These are phyloP conservation scores for Parelbella ahira DNA, from an alignment of 2,888 invertebrate species.

Conservation along the genomic window DNA sequence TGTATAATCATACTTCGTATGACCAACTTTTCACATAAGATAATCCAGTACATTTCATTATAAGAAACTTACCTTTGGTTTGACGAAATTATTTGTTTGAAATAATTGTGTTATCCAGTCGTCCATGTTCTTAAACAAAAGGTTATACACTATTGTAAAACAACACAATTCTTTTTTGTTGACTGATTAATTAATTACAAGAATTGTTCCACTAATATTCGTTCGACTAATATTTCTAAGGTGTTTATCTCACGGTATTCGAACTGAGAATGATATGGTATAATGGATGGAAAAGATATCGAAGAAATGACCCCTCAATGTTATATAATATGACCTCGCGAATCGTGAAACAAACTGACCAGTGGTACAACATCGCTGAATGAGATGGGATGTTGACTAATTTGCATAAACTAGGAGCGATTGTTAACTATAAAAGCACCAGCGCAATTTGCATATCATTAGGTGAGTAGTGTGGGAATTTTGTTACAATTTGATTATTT, in stretches of 20 bases:
- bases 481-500: slow-evolving; percentile 5
- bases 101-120: slow-evolving; percentile 75
- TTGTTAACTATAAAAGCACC: slow-evolving; percentile 13
- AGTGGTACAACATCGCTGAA: slow-evolving; percentile 50
- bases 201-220: too few species aligned
- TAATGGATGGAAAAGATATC: slow-evolving; percentile 60
- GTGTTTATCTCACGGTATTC: slow-evolving; percentile 62
- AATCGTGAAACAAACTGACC: slow-evolving; percentile 69
- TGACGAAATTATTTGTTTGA: slow-evolving; percentile 60
- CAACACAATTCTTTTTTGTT: too few species aligned
- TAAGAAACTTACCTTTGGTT: slow-evolving; percentile 63
- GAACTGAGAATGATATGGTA: slow-evolving; percentile 63
- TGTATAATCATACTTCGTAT: too few species aligned
- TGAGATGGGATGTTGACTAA: slow-evolving; percentile 41
- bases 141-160: too few species aligned
- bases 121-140: slow-evolving; percentile 54
- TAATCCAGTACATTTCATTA: too few species aligned
- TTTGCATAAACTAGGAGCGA: slow-evolving; percentile 49
- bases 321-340: slow-evolving; percentile 54
- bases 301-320: slow-evolving; percentile 65
- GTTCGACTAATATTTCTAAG: slow-evolving; percentile 33
- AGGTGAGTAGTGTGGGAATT: slow-evolving; percentile 19
- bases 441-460: slow-evolving; percentile 18
- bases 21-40: too few species aligned
- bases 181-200: too few species aligned